These are phyloP conservation scores for Pangasianodon gigas DNA, from an alignment of 2,113 vertebrate species.

Conservation along the genomic window DNA sequence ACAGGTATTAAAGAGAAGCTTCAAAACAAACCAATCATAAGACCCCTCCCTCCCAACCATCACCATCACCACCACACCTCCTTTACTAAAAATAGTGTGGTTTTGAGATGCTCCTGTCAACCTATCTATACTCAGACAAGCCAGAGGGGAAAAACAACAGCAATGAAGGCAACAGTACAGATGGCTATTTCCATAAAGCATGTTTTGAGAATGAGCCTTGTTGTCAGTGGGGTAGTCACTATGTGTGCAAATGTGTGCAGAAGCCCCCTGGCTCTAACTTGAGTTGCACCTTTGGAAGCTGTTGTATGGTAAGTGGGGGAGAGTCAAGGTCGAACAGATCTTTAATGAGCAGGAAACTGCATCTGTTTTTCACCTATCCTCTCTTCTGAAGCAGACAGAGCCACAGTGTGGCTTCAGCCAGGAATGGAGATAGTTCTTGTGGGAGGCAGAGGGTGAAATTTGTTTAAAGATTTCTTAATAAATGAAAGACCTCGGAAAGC, in stretches of 20 bases:
- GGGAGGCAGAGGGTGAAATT: conserved; percentile 43
- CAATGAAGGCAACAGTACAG: conserved; percentile 1
- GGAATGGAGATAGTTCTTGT: conserved; percentile 9
- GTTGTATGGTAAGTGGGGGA: conserved; percentile 25
- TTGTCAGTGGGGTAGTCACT: conserved; percentile 25
- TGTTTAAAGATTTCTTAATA: conserved; percentile 38
- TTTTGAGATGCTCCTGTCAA: conserved; percentile 26
- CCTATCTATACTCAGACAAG: background rate
- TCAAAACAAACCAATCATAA: conserved; percentile 39
- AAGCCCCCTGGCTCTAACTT: conserved; percentile 15
- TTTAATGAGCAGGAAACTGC: conserved; percentile 31
- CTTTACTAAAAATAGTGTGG: conserved; percentile 23
- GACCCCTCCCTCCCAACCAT: background rate
- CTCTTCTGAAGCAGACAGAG: background rate
- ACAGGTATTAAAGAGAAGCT: conserved; percentile 43
- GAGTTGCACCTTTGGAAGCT: conserved; percentile 17
- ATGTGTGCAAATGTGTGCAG: conserved; percentile 16
- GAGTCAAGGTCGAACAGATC: background rate
- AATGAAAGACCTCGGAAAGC: conserved; percentile 34
- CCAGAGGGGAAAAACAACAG: background rate
- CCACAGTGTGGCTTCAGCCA: conserved; percentile 10
- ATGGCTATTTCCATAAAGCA: conserved; percentile 23
- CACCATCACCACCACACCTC: background rate
- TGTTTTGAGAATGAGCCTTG: conserved; percentile 26
- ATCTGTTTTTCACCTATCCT: conserved; percentile 28